phyloP scores from a whole-genome alignment of 2,888 invertebrate genomes.

The Drosophila nr. perissopoda region DNA sequence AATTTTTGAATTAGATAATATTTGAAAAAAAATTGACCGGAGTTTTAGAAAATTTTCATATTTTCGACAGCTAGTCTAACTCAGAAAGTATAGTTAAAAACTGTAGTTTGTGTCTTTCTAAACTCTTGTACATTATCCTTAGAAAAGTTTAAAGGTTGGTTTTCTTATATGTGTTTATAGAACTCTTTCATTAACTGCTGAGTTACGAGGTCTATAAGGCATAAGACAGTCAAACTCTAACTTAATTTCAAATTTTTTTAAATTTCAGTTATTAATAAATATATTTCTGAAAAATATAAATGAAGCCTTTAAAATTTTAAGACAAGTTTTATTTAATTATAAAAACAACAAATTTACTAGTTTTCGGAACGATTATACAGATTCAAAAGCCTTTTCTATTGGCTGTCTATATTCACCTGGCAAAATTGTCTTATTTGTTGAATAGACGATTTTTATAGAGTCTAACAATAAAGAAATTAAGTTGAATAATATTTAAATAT shows the following conservation, averaged over 20 bases:
- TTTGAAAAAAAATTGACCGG: background rate
- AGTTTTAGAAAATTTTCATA: no score
- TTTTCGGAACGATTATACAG: no score
- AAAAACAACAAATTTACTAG: no score
- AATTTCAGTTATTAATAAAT: background rate
- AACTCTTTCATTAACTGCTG: background rate
- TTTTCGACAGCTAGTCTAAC: no score
- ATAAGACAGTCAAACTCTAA: background rate
- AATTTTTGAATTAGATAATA: background rate
- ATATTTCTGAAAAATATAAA: background rate
- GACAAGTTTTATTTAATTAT: no score
- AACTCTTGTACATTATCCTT: no score
- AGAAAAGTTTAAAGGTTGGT: background rate
- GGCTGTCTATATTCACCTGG: background rate
- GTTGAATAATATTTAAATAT: background rate
- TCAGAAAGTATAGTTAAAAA: no score
- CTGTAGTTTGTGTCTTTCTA: no score
- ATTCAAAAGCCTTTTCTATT: background rate
- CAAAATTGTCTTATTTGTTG: background rate
- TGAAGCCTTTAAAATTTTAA: background rate
- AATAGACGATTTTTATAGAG: fast-evolving
- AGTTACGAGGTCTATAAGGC: background rate
- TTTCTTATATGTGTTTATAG: background rate
- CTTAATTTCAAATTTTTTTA: background rate
- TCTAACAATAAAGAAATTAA: background rate